Evolutionary conservation across 2,797 vertebrate genomes (phyloP), one percentile per base, ranked within the genome.

Genomic region (Chelonia mydas): DNA sequence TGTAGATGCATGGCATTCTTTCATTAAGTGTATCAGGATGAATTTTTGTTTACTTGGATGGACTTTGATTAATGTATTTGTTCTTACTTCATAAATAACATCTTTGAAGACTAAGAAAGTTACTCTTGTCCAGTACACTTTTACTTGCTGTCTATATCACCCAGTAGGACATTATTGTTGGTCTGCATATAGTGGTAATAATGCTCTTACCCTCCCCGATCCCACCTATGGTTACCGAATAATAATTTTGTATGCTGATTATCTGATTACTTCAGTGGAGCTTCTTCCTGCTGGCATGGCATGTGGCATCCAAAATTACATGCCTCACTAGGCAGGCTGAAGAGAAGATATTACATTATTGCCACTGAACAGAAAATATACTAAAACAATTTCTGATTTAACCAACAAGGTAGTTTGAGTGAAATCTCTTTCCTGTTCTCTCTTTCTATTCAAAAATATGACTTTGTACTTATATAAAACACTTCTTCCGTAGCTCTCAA

Each of bases 41-140:
- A 45, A 41, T 54, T 94, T 92, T 85, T 0, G 0, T 94, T 92
- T 78, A 83, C 89, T 77, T 77, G 90, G 88, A 59, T 92, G 81
- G 74, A 17, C n/a, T 92, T 95, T 92, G 84, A 92, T 95, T 94
- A 94, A 87, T 94, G 53, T 33, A 59, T 93, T 96, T 93, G 68
- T 89, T 97, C 55, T 61, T 88, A 85, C 55, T 41, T 50, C 45
- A 81, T 1, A 92, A 79, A 96, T 94, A 76, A 72, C 45, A 90
- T 4, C 28, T 50, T 33, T 21, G 83, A 37, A 37, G 82, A 11
- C 0, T 89, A 90, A 87, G 83, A 94, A 87, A 57, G 84, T 87
- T 87, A 81, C 81, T 90, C 92, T 83, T 93, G 33, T 78, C 92
- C 84, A 57, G 49, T 82, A 85, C 4, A 16, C 41, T 93, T 91